These are phyloP conservation scores for Mesorhabditis spiculigera DNA, from an alignment of 2,888 invertebrate genomes.

Conservation along the genomic window DNA sequence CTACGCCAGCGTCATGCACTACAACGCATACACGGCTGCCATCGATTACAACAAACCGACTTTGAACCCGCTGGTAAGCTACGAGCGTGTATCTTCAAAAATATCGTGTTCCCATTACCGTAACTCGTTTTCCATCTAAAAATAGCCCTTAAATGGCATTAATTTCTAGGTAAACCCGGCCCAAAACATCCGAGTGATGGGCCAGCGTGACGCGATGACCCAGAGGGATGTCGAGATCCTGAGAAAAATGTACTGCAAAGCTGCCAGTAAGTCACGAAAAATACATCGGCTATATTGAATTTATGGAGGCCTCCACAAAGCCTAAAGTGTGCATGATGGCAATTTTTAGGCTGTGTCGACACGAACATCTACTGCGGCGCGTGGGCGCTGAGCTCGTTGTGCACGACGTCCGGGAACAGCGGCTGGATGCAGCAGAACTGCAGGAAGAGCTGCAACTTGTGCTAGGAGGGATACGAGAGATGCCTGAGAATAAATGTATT, in stretches of 20 bases:
- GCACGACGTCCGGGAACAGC: slow-evolving; percentile 34
- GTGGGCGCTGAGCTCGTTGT: slow-evolving; percentile 47
- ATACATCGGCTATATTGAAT: slow-evolving; percentile 13
- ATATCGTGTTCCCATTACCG: neutral
- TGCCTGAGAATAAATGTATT: neutral
- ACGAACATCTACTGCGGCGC: slow-evolving; percentile 54
- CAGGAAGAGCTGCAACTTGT: slow-evolving; percentile 49
- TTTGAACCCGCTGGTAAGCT: slow-evolving; percentile 27
- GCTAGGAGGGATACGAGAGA: slow-evolving; percentile 21
- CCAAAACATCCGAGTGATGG: slow-evolving; percentile 40
- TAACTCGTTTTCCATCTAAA: neutral
- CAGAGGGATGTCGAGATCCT: slow-evolving; percentile 44
- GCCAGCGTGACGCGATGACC: slow-evolving; percentile 47
- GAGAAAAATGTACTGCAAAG: slow-evolving; percentile 52
- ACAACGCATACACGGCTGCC: slow-evolving; percentile 30
- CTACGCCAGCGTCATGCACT: slow-evolving; percentile 41
- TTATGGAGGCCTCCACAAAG: neutral
- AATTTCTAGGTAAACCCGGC: slow-evolving; percentile 26
- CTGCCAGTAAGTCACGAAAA: slow-evolving; percentile 18
- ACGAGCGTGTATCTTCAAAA: neutral
- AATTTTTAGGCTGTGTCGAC: slow-evolving; percentile 42
- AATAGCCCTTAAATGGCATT: neutral
- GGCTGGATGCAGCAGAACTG: slow-evolving; percentile 50
- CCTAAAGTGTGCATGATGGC: neutral
- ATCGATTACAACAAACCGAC: slow-evolving; percentile 25